phyloP scores from a whole-genome alignment of 2,797 vertebrate species.

The Galagoides demidoff region DNA sequence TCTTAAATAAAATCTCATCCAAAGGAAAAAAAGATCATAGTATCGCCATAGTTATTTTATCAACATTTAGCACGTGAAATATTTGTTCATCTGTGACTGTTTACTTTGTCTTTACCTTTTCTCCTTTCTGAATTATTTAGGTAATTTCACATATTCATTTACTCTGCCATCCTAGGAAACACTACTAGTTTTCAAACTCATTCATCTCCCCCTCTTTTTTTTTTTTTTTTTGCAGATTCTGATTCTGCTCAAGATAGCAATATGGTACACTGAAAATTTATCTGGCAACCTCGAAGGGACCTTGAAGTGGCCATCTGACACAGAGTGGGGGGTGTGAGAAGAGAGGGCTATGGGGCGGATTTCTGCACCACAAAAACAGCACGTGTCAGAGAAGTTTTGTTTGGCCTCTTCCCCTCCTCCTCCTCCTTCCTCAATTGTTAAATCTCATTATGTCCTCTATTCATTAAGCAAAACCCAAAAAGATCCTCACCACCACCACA shows the following conservation, averaged over 20 bases:
- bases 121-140: background rate
- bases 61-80: background rate
- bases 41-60: background rate
- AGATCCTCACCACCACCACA: background rate
- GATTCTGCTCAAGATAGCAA: background rate
- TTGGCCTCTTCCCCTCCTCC: background rate
- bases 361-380: background rate
- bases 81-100: background rate
- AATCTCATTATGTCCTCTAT: background rate
- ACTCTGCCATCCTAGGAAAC: background rate
- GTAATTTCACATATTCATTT: conserved; percentile 36
- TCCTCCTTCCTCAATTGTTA: background rate
- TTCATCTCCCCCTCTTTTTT: background rate
- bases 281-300: background rate
- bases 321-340: background rate
- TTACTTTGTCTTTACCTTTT: background rate
- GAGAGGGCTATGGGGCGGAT: background rate
- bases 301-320: background rate
- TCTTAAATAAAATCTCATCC: conserved; percentile 12
- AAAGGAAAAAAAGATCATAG: background rate
- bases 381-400: background rate
- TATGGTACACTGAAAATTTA: background rate
- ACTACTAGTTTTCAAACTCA: background rate
- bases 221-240: conserved; percentile 34
- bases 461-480: background rate